Conservation (phyloP, 2,797 vertebrate species). For the Lindbergichthys nudifrons region DNA sequence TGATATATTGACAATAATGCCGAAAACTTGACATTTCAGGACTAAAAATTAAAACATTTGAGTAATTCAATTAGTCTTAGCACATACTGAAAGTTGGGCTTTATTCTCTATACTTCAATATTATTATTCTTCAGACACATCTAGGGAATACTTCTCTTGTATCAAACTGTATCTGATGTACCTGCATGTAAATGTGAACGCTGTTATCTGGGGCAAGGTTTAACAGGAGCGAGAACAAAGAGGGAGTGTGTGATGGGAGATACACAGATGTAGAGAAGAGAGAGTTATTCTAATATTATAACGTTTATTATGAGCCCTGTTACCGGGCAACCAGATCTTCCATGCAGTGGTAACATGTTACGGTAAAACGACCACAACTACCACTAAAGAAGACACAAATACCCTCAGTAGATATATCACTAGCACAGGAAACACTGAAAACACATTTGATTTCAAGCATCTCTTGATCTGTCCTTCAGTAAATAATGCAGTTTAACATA, state of each 20-base stretch:
- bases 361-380: not conserved
- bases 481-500: too few relatives aligned
- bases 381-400: not conserved
- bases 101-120: too few relatives aligned
- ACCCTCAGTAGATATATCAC: not conserved
- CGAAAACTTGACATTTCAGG: too few relatives aligned
- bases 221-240: constrained; percentile 45
- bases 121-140: constrained; percentile 12
- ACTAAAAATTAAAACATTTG: too few relatives aligned
- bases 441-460: not conserved
- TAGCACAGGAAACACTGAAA: not conserved
- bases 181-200: constrained; percentile 41
- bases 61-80: too few relatives aligned
- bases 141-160: constrained; percentile 1
- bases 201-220: constrained; percentile 17
- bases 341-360: not conserved
- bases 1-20: too few relatives aligned
- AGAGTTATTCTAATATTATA: constrained; percentile 3
- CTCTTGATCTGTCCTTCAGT: not conserved
- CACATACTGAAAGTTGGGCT: too few relatives aligned
- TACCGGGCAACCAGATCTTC: not conserved
- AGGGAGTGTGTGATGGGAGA: constrained; percentile 31
- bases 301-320: constrained; percentile 4
- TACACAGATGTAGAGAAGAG: constrained; percentile 20
- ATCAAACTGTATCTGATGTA: constrained; percentile 12